Evolutionary conservation across 2,113 vertebrate species (phyloP), one percentile per base, ranked within the genome.

Genomic region (Apteryx owenii): DNA sequence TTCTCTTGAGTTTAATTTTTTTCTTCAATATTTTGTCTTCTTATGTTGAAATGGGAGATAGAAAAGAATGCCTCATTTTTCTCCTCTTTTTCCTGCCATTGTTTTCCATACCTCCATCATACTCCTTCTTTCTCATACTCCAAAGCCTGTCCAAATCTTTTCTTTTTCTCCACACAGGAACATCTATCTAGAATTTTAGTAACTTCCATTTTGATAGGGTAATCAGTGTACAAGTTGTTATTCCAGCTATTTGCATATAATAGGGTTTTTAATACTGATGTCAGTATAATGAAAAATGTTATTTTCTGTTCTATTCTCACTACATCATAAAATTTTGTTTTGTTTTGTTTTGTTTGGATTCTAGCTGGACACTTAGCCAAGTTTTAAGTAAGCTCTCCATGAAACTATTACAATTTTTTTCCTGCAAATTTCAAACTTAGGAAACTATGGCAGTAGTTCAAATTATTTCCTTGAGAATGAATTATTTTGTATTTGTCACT

Each of bases 1-100:
- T 78, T 90, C 71, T 78, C 42, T 91, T 85, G 60, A 87, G 36
- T 51, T 68, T 81, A 90, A 5, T 73, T 81, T 71, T 86, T 71
- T 11, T 13, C 19, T 38, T 81, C 4, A 2, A 68, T 87, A 33
- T 71, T 92, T 95, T 31, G 29, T 60, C 68, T 86, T 75, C 65
- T 75, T 53, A 66, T 76, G 21, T 54, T 86, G 31, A 93, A 90
- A 85, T 44, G 11, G 54, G 54, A 82, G 16, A 84, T 62, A 85
- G 85, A 70, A 12, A 70, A 69, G 54, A 77, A 62, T 31, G 18
- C 15, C 7, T 10, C 9, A 1, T n/a, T 86, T 85, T 88, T 40
- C 13, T 53, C 31, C 31, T 56, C 13, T 40, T 92, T 81, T 36
- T 82, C 70, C 29, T 53, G 50, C 36, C 50, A 33, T 26, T 1